phyloP scores from a whole-genome alignment of 2,888 invertebrate species.

The Caenorhabditis virilis region DNA sequence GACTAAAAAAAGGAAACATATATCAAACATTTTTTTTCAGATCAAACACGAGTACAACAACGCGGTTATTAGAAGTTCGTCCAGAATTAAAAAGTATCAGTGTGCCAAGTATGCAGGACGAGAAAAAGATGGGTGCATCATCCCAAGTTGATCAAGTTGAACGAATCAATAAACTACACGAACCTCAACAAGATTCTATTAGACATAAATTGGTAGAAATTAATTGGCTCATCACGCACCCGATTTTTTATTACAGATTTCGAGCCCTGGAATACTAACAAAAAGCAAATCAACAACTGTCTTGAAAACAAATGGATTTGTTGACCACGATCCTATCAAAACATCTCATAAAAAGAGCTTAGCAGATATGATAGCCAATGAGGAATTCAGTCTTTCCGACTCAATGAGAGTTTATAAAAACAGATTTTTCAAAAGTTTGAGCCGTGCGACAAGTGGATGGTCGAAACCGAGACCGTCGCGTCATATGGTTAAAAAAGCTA shows the following conservation, averaged over 20 bases:
- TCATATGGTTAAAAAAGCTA: conserved; percentile 66
- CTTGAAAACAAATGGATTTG: conserved; percentile 32
- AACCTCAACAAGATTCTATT: too few species aligned
- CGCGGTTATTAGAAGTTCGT: conserved; percentile 26
- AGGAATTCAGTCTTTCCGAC: conserved; percentile 44
- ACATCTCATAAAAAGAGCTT: conserved; percentile 30
- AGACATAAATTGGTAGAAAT: conserved; percentile 30
- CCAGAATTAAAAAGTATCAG: conserved; percentile 38
- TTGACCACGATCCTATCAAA: conserved; percentile 25
- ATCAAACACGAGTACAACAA: conserved; percentile 30
- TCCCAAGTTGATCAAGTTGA: too few species aligned
- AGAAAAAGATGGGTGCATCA: conserved; percentile 18
- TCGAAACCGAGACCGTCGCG: conserved; percentile 52
- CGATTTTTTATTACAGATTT: conserved; percentile 10
- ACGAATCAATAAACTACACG: too few species aligned
- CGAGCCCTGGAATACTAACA: conserved; percentile 27
- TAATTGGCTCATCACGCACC: too few species aligned
- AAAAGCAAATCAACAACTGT: conserved; percentile 41
- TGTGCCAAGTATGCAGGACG: conserved; percentile 36
- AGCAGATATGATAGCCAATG: conserved; percentile 21
- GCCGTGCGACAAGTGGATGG: conserved; percentile 55
- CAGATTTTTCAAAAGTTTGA: conserved; percentile 49
- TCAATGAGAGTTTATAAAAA: conserved; percentile 50
- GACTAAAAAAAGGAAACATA: not conserved
- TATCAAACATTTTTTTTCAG: conserved; percentile 9